Percentiles rank a stretch among this genome's conserved stretches.
Conservation (phyloP, 1,140 invertebrate species). For the Drosophila nannoptera region DNA sequence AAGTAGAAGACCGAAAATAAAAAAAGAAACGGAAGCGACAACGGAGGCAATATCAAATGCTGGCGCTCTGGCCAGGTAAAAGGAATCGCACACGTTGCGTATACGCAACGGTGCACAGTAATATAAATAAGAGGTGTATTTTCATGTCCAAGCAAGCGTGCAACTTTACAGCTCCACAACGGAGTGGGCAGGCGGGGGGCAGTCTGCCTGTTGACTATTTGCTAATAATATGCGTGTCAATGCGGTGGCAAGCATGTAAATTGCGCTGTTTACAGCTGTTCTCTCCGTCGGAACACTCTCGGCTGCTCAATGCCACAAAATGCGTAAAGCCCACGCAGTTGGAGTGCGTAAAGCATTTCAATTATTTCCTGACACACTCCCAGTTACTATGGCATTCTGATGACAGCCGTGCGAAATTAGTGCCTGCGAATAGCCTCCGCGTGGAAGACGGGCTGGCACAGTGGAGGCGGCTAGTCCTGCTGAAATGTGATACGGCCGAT, state of each 20-base stretch:
- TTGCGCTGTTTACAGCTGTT: slow-evolving; percentile 5
- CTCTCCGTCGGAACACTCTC: not conserved
- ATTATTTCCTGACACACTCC: slow-evolving; percentile 27
- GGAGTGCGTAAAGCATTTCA: slow-evolving; percentile 33
- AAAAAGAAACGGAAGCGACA: slow-evolving; percentile 13
- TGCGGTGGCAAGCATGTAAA: slow-evolving; percentile 45
- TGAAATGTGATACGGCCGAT: slow-evolving; percentile 3
- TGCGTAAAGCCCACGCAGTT: slow-evolving; percentile 23
- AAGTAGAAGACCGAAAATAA: not conserved
- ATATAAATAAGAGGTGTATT: slow-evolving; percentile 63
- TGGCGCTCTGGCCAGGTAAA: slow-evolving; percentile 7
- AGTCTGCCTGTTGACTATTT: slow-evolving; percentile 16
- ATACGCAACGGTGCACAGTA: slow-evolving; percentile 67
- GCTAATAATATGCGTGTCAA: slow-evolving; percentile 56
- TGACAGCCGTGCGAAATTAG: slow-evolving; percentile 58
- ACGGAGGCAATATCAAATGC: slow-evolving; percentile 30
- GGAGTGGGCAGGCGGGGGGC: not conserved
- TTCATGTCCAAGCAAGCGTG: slow-evolving; percentile 64
- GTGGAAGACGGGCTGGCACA: slow-evolving; percentile 12
- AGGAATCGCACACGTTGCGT: slow-evolving; percentile 45
- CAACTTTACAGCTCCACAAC: slow-evolving; percentile 41
- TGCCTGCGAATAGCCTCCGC: slow-evolving; percentile 24
- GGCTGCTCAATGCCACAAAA: slow-evolving; percentile 15
- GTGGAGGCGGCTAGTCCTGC: not conserved
- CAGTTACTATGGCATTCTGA: slow-evolving; percentile 31